Conservation (phyloP, 2,113 vertebrate species). For the Oenanthe melanoleuca region DNA sequence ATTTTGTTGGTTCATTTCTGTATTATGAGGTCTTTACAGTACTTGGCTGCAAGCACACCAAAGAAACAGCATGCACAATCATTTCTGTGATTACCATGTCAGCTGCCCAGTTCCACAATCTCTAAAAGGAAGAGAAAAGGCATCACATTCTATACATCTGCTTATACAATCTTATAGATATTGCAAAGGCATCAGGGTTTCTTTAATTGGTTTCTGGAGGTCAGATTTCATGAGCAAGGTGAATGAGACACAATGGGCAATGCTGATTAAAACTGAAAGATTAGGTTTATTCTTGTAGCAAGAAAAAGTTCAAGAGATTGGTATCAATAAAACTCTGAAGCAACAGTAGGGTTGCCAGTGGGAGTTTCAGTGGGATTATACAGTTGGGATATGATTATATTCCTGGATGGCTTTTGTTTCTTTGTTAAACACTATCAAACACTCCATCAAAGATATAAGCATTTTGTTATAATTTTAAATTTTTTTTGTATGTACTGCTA, state of each 20-base stretch:
- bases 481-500: neutral
- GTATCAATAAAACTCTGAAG: neutral
- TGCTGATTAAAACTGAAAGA: neutral
- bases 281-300: neutral
- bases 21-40: neutral
- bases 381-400: neutral
- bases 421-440: neutral
- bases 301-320: neutral
- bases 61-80: neutral
- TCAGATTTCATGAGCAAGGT: neutral
- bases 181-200: neutral
- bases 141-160: neutral
- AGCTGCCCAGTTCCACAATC: neutral
- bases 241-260: neutral
- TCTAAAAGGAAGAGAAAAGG: neutral
- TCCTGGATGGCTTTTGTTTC: neutral
- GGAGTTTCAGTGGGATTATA: neutral
- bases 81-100: neutral
- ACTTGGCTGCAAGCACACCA: neutral
- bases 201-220: neutral
- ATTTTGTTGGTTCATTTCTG: neutral
- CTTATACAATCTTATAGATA: neutral
- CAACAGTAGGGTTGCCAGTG: neutral
- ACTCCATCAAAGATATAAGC: neutral
- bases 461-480: neutral